Percentiles rank a stretch among this genome's conserved stretches.
Conservation (phyloP, 2,888 invertebrate genomes). For the Rhodophaea formosa region DNA sequence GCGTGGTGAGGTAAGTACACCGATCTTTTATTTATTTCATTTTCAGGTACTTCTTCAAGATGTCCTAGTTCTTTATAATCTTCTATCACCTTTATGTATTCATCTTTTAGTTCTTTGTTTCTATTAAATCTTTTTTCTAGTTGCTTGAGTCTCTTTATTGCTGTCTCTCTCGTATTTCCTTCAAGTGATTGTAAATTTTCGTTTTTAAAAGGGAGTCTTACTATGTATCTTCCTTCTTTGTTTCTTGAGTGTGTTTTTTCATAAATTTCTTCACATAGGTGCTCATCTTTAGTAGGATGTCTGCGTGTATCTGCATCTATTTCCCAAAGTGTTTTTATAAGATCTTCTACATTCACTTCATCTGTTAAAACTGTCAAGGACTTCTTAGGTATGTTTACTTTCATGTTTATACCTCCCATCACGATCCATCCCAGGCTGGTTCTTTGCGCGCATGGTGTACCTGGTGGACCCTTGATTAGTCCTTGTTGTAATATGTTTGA, state of each 20-base stretch:
- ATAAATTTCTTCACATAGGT: constrained; percentile 31
- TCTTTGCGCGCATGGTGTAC: constrained; percentile 29
- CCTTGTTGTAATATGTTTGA: constrained; percentile 22
- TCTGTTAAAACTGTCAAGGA: constrained; percentile 8
- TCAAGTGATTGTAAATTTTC: constrained; percentile 20
- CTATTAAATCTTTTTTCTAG: constrained; percentile 27
- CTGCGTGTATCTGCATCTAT: too few species aligned
- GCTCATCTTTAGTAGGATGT: constrained; percentile 26
- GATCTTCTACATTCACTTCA: constrained; percentile 4
- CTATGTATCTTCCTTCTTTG: constrained; percentile 29
- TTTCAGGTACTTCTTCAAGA: constrained; percentile 30
- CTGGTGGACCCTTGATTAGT: constrained; percentile 29
- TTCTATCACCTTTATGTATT: constrained; percentile 28
- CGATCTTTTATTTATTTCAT: constrained; percentile 22
- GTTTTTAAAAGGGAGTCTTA: constrained; percentile 28
- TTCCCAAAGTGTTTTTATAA: not conserved
- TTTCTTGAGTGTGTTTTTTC: constrained; percentile 25
- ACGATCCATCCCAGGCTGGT: constrained; percentile 34
- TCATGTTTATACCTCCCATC: too few species aligned
- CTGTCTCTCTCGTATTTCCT: constrained; percentile 29
- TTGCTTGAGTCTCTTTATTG: constrained; percentile 27
- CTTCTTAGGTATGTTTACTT: too few species aligned
- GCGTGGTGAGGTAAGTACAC: constrained; percentile 31
- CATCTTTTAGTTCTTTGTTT: constrained; percentile 19
- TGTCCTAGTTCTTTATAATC: constrained; percentile 30